These are phyloP conservation scores for Leucopsar rothschildi DNA, from an alignment of 2,113 vertebrate genomes.

Conservation along the genomic window DNA sequence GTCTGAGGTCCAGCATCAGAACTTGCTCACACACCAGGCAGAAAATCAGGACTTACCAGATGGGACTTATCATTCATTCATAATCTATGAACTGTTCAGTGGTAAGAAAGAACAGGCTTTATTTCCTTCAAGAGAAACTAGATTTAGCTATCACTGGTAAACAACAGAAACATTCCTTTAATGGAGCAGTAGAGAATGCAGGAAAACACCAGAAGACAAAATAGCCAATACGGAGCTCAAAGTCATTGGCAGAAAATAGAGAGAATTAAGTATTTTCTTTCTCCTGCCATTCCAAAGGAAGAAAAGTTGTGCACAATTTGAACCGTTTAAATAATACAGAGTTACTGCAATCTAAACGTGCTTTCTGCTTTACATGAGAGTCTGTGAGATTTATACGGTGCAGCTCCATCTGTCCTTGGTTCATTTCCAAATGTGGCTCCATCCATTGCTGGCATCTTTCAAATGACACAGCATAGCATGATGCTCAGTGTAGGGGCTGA, in stretches of 20 bases:
- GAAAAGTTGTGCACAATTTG: not conserved
- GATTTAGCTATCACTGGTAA: not conserved
- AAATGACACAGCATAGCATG: fast-evolving
- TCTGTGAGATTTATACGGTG: not conserved
- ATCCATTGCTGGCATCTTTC: not conserved
- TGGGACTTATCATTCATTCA: not conserved
- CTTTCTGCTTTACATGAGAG: not conserved
- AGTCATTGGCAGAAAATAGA: not conserved
- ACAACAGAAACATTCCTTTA: not conserved
- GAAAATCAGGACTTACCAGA: not conserved
- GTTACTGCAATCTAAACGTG: not conserved
- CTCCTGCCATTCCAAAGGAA: not conserved
- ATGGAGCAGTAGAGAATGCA: not conserved
- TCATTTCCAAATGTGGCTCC: not conserved
- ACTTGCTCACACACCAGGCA: not conserved
- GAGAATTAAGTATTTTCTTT: not conserved
- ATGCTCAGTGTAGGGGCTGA: not conserved
- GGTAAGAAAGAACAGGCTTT: not conserved
- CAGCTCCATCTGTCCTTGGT: not conserved
- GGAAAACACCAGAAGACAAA: not conserved
- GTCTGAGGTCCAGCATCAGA: fast-evolving
- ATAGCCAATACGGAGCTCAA: not conserved
- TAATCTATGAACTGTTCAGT: not conserved
- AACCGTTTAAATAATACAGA: not conserved
- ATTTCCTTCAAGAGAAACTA: not conserved